phyloP scores from a whole-genome alignment of 2,113 vertebrate species.

The Zingel zingel region DNA sequence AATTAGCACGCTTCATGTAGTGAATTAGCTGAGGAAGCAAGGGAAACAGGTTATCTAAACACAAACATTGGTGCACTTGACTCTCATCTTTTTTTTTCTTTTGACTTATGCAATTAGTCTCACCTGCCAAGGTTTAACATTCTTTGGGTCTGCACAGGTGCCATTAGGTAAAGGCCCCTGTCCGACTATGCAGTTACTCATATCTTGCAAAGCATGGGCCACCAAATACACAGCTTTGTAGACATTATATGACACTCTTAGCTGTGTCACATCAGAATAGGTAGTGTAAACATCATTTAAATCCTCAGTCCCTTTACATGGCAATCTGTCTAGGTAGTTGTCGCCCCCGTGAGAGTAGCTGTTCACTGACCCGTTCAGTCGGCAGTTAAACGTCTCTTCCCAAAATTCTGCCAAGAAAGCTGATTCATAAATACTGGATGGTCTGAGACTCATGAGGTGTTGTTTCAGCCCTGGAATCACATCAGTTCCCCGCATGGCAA shows the following conservation, averaged over 20 bases:
- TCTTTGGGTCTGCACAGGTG: conserved; percentile 68
- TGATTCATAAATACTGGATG: conserved; percentile 42
- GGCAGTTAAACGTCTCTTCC: conserved; percentile 80
- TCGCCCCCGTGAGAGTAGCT: conserved; percentile 51
- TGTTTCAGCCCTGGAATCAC: conserved; percentile 73
- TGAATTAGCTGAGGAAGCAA: conserved; percentile 70
- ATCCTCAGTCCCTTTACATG: conserved; percentile 73
- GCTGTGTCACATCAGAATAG: conserved; percentile 80
- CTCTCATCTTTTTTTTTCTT: background rate
- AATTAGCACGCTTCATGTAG: conserved; percentile 78
- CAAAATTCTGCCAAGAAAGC: conserved; percentile 80
- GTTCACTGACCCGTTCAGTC: conserved; percentile 73
- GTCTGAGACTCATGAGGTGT: conserved; percentile 60
- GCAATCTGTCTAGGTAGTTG: conserved; percentile 20
- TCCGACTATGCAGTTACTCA: conserved; percentile 69
- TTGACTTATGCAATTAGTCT: background rate
- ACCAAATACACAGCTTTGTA: conserved; percentile 83
- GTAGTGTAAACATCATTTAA: conserved; percentile 70
- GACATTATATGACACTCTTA: conserved; percentile 43
- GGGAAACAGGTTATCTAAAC: background rate
- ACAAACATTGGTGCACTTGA: background rate
- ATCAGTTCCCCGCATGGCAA: conserved; percentile 77
- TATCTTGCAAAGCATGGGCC: conserved; percentile 82
- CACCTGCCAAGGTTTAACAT: conserved; percentile 81
- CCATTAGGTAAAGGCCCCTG: conserved; percentile 73